phyloP scores from a whole-genome alignment of 2,888 invertebrate genomes.

The Rotaria sp. region DNA sequence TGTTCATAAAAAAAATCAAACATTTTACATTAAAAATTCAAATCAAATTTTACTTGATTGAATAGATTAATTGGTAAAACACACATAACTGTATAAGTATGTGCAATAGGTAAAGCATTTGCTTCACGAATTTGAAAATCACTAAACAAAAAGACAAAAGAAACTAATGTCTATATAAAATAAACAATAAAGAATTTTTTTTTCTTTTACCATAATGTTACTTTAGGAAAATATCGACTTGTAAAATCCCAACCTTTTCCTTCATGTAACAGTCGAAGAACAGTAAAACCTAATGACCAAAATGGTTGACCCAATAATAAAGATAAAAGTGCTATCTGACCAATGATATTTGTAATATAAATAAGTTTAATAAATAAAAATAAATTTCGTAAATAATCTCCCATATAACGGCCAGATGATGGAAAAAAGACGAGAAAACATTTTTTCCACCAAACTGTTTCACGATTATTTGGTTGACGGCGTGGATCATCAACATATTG shows the following conservation, averaged over 20 bases:
- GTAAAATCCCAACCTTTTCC: constrained; percentile 40
- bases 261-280: constrained; percentile 29
- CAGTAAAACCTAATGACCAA: constrained; percentile 38
- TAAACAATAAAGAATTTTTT: background rate
- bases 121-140: constrained; percentile 40
- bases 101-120: constrained; percentile 33
- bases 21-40: background rate
- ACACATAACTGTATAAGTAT: constrained; percentile 42
- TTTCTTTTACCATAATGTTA: constrained; percentile 36
- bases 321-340: constrained; percentile 32
- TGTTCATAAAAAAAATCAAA: background rate
- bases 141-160: background rate
- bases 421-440: background rate
- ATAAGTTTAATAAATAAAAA: constrained; percentile 40
- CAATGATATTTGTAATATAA: constrained; percentile 29
- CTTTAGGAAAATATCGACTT: constrained; percentile 39
- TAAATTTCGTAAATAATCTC: constrained; percentile 39
- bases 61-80: constrained; percentile 42
- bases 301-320: constrained; percentile 39
- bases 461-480: constrained; percentile 35
- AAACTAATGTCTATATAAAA: background rate
- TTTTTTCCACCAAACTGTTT: background rate
- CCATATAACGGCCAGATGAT: constrained; percentile 36
- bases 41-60: constrained; percentile 28
- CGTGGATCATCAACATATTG: constrained; percentile 41